Evolutionary conservation across 2,888 invertebrate species (phyloP).

Genomic region (Chrysolina oricalcia): DNA sequence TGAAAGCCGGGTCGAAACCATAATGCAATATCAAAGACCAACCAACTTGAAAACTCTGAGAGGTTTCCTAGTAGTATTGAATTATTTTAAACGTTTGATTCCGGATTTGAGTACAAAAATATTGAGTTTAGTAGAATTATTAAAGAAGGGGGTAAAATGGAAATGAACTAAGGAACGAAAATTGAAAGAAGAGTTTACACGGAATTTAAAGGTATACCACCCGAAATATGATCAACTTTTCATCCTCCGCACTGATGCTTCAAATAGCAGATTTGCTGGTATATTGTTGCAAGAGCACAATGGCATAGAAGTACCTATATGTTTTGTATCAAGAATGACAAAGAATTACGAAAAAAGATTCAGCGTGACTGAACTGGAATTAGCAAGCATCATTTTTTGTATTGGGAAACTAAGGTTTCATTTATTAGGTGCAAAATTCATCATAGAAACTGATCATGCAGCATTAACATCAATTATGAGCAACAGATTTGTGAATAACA

Average conservation of each 20-base stretch:
- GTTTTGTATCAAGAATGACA: neutral
- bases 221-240: conserved; percentile 1
- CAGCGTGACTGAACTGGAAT: conserved; percentile 30
- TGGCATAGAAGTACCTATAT: conserved; percentile 23
- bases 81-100: conserved; percentile 25
- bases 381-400: conserved; percentile 31
- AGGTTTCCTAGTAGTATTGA: conserved; percentile 55
- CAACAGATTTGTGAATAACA: conserved; percentile 30
- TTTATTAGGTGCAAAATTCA: conserved; percentile 34
- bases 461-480: conserved; percentile 13
- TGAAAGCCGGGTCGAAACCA: neutral
- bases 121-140: conserved; percentile 21
- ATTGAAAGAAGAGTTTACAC: neutral
- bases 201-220: no score
- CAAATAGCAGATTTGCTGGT: conserved; percentile 19
- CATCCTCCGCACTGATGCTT: conserved; percentile 31
- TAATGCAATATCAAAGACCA: no score
- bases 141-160: conserved; percentile 29
- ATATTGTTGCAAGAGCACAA: conserved; percentile 27
- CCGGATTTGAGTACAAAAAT: conserved; percentile 26
- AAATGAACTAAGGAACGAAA: conserved; percentile 13
- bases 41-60: conserved; percentile 56
- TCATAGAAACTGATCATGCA: conserved; percentile 34
- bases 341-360: neutral
- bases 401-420: conserved; percentile 25